Percentiles rank a stretch among this genome's conserved stretches.
Evolutionary conservation across 2,888 invertebrate species (phyloP).

Genomic region (Pandemis heparana): DNA sequence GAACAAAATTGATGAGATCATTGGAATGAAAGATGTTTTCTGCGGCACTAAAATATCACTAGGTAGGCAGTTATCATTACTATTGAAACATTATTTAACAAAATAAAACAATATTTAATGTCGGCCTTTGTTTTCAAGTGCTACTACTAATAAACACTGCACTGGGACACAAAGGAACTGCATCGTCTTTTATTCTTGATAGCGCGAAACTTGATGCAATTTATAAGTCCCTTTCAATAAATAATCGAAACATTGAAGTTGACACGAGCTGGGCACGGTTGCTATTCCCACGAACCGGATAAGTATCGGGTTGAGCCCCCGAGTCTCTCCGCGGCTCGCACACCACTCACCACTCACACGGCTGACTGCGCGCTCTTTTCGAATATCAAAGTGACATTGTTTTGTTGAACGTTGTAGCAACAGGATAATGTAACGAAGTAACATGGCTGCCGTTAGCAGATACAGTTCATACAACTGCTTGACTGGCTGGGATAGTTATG

Average conservation of each 20-base stretch:
- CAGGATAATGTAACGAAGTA: constrained; percentile 38
- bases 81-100: too few relatives aligned
- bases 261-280: not conserved
- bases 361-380: not conserved
- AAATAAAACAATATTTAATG: too few relatives aligned
- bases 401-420: not conserved
- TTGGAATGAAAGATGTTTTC: too few relatives aligned
- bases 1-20: too few relatives aligned
- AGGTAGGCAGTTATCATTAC: too few relatives aligned
- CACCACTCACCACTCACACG: not conserved
- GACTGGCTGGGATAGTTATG: constrained; percentile 96
- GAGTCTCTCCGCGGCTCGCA: not conserved
- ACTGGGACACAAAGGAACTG: not conserved
- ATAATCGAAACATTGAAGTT: not conserved
- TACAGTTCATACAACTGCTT: constrained; percentile 96
- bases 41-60: too few relatives aligned
- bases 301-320: not conserved
- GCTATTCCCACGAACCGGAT: not conserved
- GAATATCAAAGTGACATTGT: constrained; percentile 8
- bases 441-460: constrained; percentile 90
- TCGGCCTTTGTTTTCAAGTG: not conserved
- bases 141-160: not conserved
- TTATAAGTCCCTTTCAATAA: not conserved
- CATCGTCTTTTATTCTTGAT: not conserved
- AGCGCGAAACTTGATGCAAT: not conserved